Evolutionary conservation across 2,797 vertebrate genomes (phyloP).

Genomic region (Chelonia mydas): DNA sequence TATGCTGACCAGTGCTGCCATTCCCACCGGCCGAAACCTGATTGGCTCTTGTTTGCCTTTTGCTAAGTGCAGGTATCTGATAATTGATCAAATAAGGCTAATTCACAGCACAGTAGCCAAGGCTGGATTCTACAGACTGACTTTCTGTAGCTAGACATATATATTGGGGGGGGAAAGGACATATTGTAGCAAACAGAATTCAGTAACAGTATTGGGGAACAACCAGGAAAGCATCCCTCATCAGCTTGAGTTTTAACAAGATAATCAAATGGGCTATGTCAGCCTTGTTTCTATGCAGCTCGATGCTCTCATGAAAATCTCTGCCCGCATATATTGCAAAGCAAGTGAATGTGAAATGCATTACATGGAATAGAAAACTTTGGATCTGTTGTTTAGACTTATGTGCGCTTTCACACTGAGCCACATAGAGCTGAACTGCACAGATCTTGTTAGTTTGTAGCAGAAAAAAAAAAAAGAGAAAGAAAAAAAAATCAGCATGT

Average conservation of each 20-base stretch:
- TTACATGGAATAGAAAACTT: conserved; percentile 27
- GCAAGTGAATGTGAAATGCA: conserved; percentile 49
- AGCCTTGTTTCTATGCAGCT: conserved; percentile 76
- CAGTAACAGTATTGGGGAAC: conserved; percentile 79
- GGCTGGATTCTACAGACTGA: conserved; percentile 76
- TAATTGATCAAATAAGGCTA: conserved; percentile 80
- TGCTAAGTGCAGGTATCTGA: conserved; percentile 80
- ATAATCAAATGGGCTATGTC: conserved; percentile 57
- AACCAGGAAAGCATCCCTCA: conserved; percentile 58
- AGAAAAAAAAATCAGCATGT: not conserved
- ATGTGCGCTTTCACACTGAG: not conserved
- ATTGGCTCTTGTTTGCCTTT: conserved; percentile 80
- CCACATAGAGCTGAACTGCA: conserved; percentile 38
- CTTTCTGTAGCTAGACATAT: conserved; percentile 80
- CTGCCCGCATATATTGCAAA: conserved; percentile 43
- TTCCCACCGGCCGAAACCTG: conserved; percentile 67
- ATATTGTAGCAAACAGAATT: conserved; percentile 77
- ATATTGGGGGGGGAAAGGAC: conserved; percentile 68
- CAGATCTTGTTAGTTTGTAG: conserved; percentile 40
- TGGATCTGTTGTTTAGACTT: conserved; percentile 30
- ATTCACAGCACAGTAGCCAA: conserved; percentile 76
- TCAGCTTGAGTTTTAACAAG: conserved; percentile 59
- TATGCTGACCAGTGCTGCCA: conserved; percentile 55
- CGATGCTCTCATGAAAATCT: conserved; percentile 28
- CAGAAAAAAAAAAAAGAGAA: conserved; percentile 2